Base-by-base conservation (phyloP, 2,888 invertebrate genomes). In the Tipula lateralis region DNA sequence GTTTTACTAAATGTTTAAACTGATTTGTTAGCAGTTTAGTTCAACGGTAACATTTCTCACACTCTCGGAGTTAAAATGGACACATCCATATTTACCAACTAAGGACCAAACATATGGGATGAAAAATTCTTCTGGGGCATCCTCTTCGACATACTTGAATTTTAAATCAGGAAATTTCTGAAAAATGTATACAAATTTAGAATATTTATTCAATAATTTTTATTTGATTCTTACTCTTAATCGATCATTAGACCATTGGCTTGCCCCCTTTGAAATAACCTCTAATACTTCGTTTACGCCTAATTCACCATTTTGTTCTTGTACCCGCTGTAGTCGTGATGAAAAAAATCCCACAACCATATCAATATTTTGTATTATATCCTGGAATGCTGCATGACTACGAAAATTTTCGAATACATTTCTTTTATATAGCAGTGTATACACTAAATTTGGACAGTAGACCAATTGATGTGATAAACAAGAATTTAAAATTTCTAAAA, bases 131-230 rank as follows among this genome's bases (percentile, higher is more conserved):
- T 99, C 99, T 0, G 99, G 99, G 85, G 96, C 94, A 86, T 99
- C 99, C 90, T 99, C 99, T 91, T 99, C 99, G 0, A 99, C 99
- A 89, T 99, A 99, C 87, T 98, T 97, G 91, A 99, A 99, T 91
- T 99, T 99, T 83, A 99, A 91, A 88, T 99, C 99, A 0, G 99
- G 99, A 90, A 99, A 99, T 94, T 99, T 99, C 97, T 98, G n/a
- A 1, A 92, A 90, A 85, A 86, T 85, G n/a, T n/a, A n/a, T 87
- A 85, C 66, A 44, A n/a, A 80, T 32, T 16, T n/a, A n/a, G n/a
- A n/a, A n/a, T n/a, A n/a, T n/a, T n/a, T n/a, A n/a, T n/a, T 1
- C 84, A 84, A 84, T 83, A 5, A 29, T 80, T 16, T n/a, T n/a
- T n/a, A n/a, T n/a, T n/a, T n/a, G n/a, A n/a, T n/a, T n/a, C n/a